Evolutionary conservation across 2,797 vertebrate genomes (phyloP).

Genomic region (Chelonia mydas): DNA sequence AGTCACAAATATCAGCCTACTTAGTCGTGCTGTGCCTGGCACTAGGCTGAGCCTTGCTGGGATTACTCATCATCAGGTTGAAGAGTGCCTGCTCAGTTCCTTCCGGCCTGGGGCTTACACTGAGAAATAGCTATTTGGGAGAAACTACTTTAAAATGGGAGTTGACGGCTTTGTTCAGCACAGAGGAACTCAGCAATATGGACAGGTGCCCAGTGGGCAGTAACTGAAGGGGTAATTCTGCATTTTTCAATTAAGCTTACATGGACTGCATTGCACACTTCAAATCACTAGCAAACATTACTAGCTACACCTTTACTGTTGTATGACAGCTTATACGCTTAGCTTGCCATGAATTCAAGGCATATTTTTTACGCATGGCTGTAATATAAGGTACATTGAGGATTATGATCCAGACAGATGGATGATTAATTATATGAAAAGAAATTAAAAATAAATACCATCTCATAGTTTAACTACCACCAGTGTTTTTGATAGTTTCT

Average conservation of each 20-base stretch:
- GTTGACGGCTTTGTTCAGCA: background rate
- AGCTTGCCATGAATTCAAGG: constrained; percentile 8
- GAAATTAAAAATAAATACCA: constrained; percentile 53
- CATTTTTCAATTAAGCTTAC: background rate
- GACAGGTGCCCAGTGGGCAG: background rate
- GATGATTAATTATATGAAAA: constrained; percentile 49
- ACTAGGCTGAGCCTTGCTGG: background rate
- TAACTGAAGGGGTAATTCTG: background rate
- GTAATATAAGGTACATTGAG: background rate
- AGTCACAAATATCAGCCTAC: background rate
- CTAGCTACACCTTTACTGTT: constrained; percentile 1
- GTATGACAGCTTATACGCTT: background rate
- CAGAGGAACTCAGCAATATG: background rate
- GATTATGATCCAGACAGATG: constrained; percentile 15
- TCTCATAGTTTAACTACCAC: constrained; percentile 12
- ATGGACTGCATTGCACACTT: background rate
- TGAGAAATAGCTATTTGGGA: background rate
- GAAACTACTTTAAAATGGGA: background rate
- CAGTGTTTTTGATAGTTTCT: constrained; percentile 10
- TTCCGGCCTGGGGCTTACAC: background rate
- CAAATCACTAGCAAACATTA: background rate
- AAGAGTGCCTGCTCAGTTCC: background rate
- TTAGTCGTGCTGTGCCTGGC: background rate
- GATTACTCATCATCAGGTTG: background rate
- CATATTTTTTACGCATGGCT: background rate